Percentiles rank a stretch among this genome's conserved stretches.
These are phyloP conservation scores for Netelia melanura DNA, from an alignment of 2,888 invertebrate genomes.

Conservation along the genomic window DNA sequence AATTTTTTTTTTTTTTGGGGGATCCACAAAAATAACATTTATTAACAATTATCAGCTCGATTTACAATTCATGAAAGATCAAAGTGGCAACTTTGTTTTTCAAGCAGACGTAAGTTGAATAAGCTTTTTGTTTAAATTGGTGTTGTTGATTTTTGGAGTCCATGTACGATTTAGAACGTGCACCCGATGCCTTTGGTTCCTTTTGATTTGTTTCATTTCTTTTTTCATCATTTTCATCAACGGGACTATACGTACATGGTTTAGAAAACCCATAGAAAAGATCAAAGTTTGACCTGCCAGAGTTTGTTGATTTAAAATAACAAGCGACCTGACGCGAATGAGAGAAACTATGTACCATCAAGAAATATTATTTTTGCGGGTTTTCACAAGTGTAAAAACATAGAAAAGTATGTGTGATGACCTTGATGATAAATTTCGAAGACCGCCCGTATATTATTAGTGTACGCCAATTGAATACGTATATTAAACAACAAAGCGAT, in stretches of 20 bases:
- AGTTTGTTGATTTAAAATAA: constrained; percentile 41
- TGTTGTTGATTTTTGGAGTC: constrained; percentile 1
- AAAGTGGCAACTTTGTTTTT: constrained; percentile 24
- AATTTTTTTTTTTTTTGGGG: constrained; percentile 25
- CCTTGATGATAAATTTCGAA: constrained; percentile 41
- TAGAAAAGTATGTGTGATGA: constrained; percentile 60
- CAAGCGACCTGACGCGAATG: not conserved
- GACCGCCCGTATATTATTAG: constrained; percentile 64
- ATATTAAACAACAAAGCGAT: constrained; percentile 66
- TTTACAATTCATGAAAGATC: constrained; percentile 58
- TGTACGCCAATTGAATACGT: constrained; percentile 57
- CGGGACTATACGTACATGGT: not conserved
- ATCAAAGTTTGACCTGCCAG: constrained; percentile 73
- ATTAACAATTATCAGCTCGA: constrained; percentile 72
- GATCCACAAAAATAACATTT: constrained; percentile 79
- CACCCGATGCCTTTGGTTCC: not conserved
- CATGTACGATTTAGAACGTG: constrained; percentile 6
- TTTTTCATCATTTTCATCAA: not conserved
- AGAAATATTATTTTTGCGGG: constrained; percentile 76
- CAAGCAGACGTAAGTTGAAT: constrained; percentile 21
- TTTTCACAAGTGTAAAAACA: constrained; percentile 55
- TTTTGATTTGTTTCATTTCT: constrained; percentile 1
- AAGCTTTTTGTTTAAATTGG: constrained; percentile 13
- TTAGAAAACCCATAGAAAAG: constrained; percentile 71
- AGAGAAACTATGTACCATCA: constrained; percentile 47